Conservation (phyloP, 2,888 invertebrate genomes). For the Andrena trimmerana region DNA sequence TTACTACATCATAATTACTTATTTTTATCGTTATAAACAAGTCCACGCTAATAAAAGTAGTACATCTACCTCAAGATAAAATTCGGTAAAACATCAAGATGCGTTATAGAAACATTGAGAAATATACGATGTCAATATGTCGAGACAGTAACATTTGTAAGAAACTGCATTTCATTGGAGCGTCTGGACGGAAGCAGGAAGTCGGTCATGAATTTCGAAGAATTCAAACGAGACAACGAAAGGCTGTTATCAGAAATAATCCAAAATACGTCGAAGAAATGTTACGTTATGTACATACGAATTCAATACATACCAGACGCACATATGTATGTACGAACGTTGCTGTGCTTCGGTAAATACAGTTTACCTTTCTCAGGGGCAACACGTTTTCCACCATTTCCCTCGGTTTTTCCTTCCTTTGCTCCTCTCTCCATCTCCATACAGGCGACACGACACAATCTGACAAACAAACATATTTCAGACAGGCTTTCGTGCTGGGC, state of each 20-base stretch:
- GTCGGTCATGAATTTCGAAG: constrained; percentile 1
- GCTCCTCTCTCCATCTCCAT: neutral
- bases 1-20: too few species aligned
- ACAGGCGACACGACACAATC: constrained; percentile 63
- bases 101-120: constrained; percentile 5
- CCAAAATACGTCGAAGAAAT: constrained; percentile 44
- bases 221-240: constrained; percentile 5
- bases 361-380: constrained; percentile 54
- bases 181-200: neutral
- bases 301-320: constrained; percentile 41
- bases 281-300: constrained; percentile 36
- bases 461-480: constrained; percentile 76
- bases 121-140: constrained; percentile 11
- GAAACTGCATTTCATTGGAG: constrained; percentile 8
- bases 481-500: constrained; percentile 39
- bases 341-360: constrained; percentile 60
- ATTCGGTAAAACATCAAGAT: neutral
- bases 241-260: constrained; percentile 54
- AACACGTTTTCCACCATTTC: constrained; percentile 54
- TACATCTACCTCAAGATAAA: neutral
- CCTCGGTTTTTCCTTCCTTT: constrained; percentile 27
- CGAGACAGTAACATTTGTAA: neutral
- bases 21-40: too few species aligned
- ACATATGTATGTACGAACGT: neutral
- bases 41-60: too few species aligned